Percentiles rank a stretch among this genome's conserved stretches.
phyloP scores from a whole-genome alignment of 2,888 invertebrate species.

The Alentia gelatinosa region DNA sequence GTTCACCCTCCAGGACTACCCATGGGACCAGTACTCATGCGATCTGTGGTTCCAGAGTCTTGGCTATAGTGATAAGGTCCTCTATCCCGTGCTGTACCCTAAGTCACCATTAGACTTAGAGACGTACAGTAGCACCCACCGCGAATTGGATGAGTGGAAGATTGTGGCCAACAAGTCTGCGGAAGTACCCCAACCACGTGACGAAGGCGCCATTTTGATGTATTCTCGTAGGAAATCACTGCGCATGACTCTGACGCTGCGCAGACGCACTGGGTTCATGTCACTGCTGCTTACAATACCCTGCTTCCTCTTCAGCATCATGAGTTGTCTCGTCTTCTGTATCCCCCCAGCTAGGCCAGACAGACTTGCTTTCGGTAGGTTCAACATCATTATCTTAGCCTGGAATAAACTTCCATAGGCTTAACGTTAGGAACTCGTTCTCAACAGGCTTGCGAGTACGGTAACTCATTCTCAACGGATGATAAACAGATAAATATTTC shows the following conservation, averaged over 20 bases:
- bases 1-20: neutral
- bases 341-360: neutral
- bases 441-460: too few relatives aligned
- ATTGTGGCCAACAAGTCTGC: neutral
- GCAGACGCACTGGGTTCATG: neutral
- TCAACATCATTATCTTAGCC: neutral
- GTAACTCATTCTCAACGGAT: too few relatives aligned
- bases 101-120: neutral
- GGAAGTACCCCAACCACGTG: neutral
- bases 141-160: neutral
- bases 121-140: neutral
- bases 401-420: too few relatives aligned
- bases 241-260: neutral
- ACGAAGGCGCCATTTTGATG: neutral
- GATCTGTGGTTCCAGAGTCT: neutral
- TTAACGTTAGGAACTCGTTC: too few relatives aligned
- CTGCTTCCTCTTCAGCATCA: neutral
- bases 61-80: neutral
- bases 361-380: neutral
- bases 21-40: neutral
- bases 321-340: neutral
- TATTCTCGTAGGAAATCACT: neutral
- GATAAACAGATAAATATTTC: too few relatives aligned
- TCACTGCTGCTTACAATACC: neutral
- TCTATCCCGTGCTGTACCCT: neutral